Base-by-base conservation (phyloP, 2,113 vertebrate species). In the Heterotilapia buettikoferi region DNA sequence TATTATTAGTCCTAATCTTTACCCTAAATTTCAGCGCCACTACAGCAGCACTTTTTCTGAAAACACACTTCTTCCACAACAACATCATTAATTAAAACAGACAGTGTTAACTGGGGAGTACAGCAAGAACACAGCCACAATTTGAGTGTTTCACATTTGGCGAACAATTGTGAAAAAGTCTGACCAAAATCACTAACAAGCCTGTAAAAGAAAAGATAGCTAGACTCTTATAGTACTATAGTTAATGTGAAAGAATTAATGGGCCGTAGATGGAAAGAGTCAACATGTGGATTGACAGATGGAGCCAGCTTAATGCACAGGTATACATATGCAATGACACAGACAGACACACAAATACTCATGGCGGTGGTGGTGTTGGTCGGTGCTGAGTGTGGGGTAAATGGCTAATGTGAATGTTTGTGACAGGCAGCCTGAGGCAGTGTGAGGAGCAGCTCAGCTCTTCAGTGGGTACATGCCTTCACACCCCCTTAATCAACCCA, bases 351-450 rank as follows among this genome's bases (percentile, higher is more conserved):
- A 90, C 9, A 84, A 59, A 80, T 9, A 52, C 59, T 90, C 66
- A 38, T 66, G 33, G 61, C 43, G 47, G 73, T 5, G 36, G 66
- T 80, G 52, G 85, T 38, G 61, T 38, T 0, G 8, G 54, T 26
- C 59, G 26, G 82, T 24, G 6, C 73, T 29, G 78, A 90, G 79
- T 84, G 79, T 79, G 87, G 84, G 88, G 88, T 90, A 91, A 94
- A 93, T 93, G 89, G 90, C 85, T 92, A 93, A 93, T 93, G 86
- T 91, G 90, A 94, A 86, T 88, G 80, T 87, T 93, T 86, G 81
- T 92, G 94, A 94, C 94, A 95, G 85, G 83, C 84, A 88, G 92
- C 92, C 92, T 52, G 63, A 91, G 91, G 93, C 85, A 24, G 43
- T 36, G 79, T 84, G 86, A 38, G 81, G 90, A 90, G 80, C 68